These are phyloP conservation scores for Brachyhypopomus occidentalis DNA, from an alignment of 2,113 vertebrate genomes.

Conservation along the genomic window DNA sequence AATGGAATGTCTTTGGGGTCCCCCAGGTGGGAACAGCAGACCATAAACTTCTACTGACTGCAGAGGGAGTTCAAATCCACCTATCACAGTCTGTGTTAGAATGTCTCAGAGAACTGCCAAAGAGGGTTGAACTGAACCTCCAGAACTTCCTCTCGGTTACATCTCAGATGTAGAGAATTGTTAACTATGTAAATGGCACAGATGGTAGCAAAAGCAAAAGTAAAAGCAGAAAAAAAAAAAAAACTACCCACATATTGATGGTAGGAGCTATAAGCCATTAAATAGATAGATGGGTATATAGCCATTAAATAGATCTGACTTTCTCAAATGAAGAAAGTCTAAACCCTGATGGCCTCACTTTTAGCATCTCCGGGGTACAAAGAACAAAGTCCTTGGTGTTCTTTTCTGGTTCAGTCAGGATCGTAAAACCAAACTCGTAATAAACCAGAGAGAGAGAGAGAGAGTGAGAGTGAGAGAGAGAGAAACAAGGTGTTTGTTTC, in stretches of 20 bases:
- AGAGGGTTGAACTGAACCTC: slow-evolving; percentile 12
- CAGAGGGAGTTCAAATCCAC: slow-evolving; percentile 23
- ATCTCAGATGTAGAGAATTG: background rate
- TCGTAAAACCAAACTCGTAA: slow-evolving; percentile 32
- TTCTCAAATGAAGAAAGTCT: background rate
- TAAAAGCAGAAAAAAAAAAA: background rate
- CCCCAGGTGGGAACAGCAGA: slow-evolving; percentile 62
- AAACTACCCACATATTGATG: background rate
- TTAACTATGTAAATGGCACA: background rate
- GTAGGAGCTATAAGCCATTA: no score
- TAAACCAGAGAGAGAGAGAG: slow-evolving; percentile 26
- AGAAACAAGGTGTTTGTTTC: slow-evolving; percentile 51
- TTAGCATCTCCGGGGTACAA: slow-evolving; percentile 22
- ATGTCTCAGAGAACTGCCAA: slow-evolving; percentile 51
- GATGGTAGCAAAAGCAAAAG: background rate
- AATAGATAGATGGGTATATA: background rate
- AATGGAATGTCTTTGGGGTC: slow-evolving; percentile 45
- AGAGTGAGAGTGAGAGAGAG: background rate
- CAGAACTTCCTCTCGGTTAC: slow-evolving; percentile 12
- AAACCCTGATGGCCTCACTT: slow-evolving; percentile 2
- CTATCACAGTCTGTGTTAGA: slow-evolving; percentile 49
- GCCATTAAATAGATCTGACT: background rate
- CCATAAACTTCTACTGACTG: slow-evolving; percentile 37
- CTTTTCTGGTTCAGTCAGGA: slow-evolving; percentile 35
- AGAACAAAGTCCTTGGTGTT: slow-evolving; percentile 38